Base-by-base conservation (phyloP, 2,888 invertebrate species). In the Cosmia trapezina region DNA sequence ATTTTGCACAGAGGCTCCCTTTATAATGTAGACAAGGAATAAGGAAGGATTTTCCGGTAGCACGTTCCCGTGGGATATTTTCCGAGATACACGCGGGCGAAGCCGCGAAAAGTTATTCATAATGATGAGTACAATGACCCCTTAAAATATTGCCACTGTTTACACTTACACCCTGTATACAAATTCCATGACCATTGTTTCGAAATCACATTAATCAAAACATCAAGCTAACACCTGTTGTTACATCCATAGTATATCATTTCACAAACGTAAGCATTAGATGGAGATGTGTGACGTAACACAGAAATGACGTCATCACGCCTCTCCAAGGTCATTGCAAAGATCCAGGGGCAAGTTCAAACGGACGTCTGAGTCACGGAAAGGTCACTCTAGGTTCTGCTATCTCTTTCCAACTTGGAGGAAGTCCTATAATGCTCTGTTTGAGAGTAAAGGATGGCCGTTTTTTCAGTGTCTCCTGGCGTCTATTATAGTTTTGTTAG, bases 311-410 rank as follows among this genome's bases (percentile, higher is more conserved):
- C 83, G 88, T 83, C 83, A 87, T 73, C 73, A 37, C 53, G 17
- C 67, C 57, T 63, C 57, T 33, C 53, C 82, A 86, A 86, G 83
- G 84, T 83, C 84, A 78, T 51, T 56, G 64, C 68, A 61, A 66
- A 82, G 82, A 81, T 79, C 75, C 74, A 76, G 77, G 62, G 70
- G 70, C 87, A 80, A 87, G 83, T 88, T 83, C 78, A 83, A 76
- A 73, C 72, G 72, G 72, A 73, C 79, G 56, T 70, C 56, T 74
- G 68, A 84, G 78, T 73, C 75, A 75, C 60, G 43, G 51, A 72
- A 68, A 87, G 81, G 85, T 79, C 70, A 66, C 28, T 59, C 28
- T 59, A 47, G 11, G 28, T 53, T 54, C n/a, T 33, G 59, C 49
- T 22, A 45, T 85, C 87, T 71, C 76, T 63, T 67, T 85, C 76